These are phyloP conservation scores for Petrolisthes cinctipes DNA, from an alignment of 2,888 invertebrate genomes.

Conservation along the genomic window DNA sequence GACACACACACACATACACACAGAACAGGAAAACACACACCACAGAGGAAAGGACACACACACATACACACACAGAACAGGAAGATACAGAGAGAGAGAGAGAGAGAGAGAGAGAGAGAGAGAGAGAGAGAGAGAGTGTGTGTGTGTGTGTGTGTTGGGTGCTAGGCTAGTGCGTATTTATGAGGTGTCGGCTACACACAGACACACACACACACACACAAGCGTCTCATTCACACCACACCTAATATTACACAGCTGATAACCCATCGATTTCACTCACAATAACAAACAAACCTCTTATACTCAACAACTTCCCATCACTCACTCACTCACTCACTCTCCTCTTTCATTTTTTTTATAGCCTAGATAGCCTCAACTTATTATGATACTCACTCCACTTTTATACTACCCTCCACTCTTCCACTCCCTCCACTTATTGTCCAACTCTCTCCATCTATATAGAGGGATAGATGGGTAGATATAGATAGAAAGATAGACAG, in stretches of 20 bases:
- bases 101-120: slow-evolving; percentile 18
- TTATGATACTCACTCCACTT: too few species aligned
- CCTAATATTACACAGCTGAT: too few species aligned
- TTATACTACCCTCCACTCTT: too few species aligned
- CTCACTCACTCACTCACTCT: neutral
- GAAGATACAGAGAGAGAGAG: neutral
- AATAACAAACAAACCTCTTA: too few species aligned
- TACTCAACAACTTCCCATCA: neutral
- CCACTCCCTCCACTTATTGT: neutral
- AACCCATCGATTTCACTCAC: too few species aligned
- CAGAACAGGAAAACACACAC: too few species aligned
- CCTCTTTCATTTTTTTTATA: neutral
- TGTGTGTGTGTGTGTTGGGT: neutral
- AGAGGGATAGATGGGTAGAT: too few species aligned
- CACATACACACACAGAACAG: too few species aligned
- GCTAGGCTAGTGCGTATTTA: neutral
- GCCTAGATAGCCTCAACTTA: neutral
- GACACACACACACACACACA: slow-evolving; percentile 29
- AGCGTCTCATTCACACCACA: neutral
- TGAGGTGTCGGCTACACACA: neutral
- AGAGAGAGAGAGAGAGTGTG: slow-evolving; percentile 10
- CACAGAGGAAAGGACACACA: too few species aligned
- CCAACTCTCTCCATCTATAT: neutral
- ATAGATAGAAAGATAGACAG: too few species aligned
- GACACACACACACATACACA: too few species aligned